Conservation (phyloP, 1,140 invertebrate species). For the Drosophila paulistorum region DNA sequence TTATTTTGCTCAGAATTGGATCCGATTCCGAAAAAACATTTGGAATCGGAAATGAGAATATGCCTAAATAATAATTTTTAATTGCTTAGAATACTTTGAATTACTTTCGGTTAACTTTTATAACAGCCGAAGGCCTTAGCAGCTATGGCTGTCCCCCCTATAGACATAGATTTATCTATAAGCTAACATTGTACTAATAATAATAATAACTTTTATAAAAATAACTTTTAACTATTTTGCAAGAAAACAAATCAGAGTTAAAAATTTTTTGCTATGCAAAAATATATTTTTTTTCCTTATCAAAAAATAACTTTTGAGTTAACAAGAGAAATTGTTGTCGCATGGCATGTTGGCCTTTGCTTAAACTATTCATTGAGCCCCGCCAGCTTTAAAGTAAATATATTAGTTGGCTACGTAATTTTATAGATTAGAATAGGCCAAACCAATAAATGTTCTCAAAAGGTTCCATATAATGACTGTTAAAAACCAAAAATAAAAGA, state of each 20-base stretch:
- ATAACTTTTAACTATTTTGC: too few species aligned
- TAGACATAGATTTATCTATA: too few species aligned
- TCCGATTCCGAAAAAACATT: too few species aligned
- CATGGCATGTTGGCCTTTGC: background rate
- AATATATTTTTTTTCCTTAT: background rate
- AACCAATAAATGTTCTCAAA: background rate
- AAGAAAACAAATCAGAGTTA: background rate
- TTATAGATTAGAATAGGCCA: background rate
- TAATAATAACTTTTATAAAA: too few species aligned
- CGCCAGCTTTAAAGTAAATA: background rate
- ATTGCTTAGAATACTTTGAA: too few species aligned
- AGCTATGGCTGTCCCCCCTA: too few species aligned
- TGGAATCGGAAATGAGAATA: too few species aligned
- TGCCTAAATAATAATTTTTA: too few species aligned
- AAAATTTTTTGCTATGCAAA: background rate
- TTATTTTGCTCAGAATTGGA: too few species aligned
- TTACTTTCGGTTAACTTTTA: too few species aligned
- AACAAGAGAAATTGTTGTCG: background rate
- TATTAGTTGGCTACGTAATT: slow-evolving; percentile 1
- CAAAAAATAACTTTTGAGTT: background rate
- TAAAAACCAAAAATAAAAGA: background rate
- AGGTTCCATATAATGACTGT: slow-evolving; percentile 5
- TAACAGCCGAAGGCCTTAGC: too few species aligned
- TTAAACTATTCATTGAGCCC: background rate
- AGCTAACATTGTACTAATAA: too few species aligned